Conservation (phyloP, 2,113 vertebrate species). For the Rhabdomys dilectus region DNA sequence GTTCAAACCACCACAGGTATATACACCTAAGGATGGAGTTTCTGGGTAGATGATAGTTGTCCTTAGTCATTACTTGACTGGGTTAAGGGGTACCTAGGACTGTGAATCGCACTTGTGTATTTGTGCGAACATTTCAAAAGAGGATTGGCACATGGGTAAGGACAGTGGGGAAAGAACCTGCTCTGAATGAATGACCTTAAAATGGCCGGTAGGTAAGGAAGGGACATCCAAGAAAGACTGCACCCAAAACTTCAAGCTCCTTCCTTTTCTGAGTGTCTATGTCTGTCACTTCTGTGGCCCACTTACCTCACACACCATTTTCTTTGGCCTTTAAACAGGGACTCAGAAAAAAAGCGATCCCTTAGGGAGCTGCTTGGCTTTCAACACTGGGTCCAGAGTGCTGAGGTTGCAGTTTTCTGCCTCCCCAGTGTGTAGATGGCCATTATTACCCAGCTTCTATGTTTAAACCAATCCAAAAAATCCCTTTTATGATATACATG, state of each 20-base stretch:
- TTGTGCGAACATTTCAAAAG: background rate
- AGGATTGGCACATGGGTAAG: background rate
- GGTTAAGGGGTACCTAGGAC: background rate
- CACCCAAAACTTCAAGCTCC: background rate
- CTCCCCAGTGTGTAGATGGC: background rate
- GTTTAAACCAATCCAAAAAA: background rate
- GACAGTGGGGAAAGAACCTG: background rate
- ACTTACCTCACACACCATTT: background rate
- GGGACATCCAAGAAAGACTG: background rate
- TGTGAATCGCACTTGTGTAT: background rate
- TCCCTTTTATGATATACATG: background rate
- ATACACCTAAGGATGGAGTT: background rate
- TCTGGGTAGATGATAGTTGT: background rate
- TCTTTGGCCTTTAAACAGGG: background rate
- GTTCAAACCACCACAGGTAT: background rate
- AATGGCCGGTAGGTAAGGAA: background rate
- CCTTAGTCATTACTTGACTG: background rate
- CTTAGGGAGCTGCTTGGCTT: background rate
- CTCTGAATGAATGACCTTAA: background rate
- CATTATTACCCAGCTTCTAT: background rate
- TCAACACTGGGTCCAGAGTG: background rate
- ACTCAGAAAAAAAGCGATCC: background rate
- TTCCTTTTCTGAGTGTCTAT: background rate
- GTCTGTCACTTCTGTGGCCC: background rate
- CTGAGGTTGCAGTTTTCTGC: background rate